Evolutionary conservation across 2,888 invertebrate species (phyloP), one percentile per base, ranked within the genome.

Genomic region (Agrotis exclamationis): DNA sequence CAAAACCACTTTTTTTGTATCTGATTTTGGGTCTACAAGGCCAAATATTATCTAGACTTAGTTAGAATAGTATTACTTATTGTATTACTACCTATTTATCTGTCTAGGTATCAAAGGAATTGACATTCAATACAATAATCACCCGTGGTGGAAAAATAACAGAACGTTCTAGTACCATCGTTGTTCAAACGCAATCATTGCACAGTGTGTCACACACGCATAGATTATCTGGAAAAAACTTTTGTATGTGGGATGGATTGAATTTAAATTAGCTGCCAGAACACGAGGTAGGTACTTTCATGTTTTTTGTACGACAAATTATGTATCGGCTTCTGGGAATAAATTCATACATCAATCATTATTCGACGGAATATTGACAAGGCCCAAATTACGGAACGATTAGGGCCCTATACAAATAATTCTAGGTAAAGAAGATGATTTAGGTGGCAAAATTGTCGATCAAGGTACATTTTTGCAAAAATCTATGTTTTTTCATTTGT

Each of bases 241-340:
- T 66, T 22, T 47, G 56, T 70, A 44, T 50, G 83, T 84, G 76
- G 84, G 85, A 28, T 48, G 76, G 44, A 81, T 74, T 73, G 79
- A 85, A 85, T 85, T 66, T 79, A 74, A 81, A 84, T 83, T 65
- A 75, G 76, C 75, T 76, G 44, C 59, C 57, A 48, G 83, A 85
- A 85, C 18, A 57, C 28, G 28, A 54, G 39, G 57, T 45, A 24
- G n/a, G n/a, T n/a, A 71, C 60, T 70, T 74, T 50, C 18, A 39
- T 70, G 64, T 79, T 73, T 84, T 67, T 70, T 70, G 33, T 45
- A 3, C 11, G 60, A 47, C 18, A 28, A 50, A 3, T 18, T 18
- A 16, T 53, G 44, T 11, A 1, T 18, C 22, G 50, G 33, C 20
- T 81, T 79, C 79, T 73, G 56, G 54, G 82, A 77, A 77, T 58